These are phyloP conservation scores for Erebia palarica DNA, from an alignment of 2,888 invertebrate genomes.

Conservation along the genomic window DNA sequence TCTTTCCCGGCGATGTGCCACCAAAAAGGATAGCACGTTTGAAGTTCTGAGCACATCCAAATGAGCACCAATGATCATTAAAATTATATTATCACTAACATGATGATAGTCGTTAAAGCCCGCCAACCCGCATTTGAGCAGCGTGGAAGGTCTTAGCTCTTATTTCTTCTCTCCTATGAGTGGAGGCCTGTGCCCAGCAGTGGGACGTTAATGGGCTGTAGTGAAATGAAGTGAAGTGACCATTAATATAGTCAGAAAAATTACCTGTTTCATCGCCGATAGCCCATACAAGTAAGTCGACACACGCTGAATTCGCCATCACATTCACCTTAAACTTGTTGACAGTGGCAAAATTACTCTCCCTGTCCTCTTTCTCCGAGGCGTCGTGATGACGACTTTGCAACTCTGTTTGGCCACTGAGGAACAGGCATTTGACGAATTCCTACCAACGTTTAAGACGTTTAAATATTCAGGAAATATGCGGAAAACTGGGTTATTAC, in stretches of 20 bases:
- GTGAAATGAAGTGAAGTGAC: no score
- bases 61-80: neutral
- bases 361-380: conserved; percentile 91
- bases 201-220: no score
- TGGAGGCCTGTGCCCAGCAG: no score
- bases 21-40: neutral
- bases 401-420: conserved; percentile 96
- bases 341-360: conserved; percentile 90
- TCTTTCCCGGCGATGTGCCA: no score
- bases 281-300: conserved; percentile 98
- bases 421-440: conserved; percentile 93
- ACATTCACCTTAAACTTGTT: conserved; percentile 97
- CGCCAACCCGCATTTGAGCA: no score
- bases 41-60: neutral
- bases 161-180: no score
- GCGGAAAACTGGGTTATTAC: neutral
- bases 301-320: conserved; percentile 98
- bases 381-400: conserved; percentile 93
- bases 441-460: conserved; percentile 78
- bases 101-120: no score
- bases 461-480: neutral
- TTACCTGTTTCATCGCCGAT: conserved; percentile 97
- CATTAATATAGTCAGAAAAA: neutral
- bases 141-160: no score
- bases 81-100: no score